phyloP scores from a whole-genome alignment of 2,888 invertebrate species.

The Campopleginae sp. region DNA sequence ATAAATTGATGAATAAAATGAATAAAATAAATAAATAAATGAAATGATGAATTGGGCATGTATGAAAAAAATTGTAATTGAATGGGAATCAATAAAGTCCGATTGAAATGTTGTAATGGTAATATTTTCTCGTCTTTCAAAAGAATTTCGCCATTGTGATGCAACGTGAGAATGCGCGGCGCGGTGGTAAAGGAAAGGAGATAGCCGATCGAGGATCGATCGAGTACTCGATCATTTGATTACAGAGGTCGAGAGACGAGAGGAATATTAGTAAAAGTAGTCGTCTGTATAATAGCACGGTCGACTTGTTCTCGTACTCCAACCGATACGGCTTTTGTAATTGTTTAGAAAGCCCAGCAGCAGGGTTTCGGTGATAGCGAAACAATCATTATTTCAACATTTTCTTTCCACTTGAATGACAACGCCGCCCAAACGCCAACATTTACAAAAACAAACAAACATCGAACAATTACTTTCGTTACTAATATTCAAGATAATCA shows the following conservation, averaged over 20 bases:
- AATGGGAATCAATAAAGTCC: not conserved
- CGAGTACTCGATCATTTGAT: slow-evolving; percentile 46
- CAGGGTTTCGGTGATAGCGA: slow-evolving; percentile 35
- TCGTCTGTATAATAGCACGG: slow-evolving; percentile 39
- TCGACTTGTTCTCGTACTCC: slow-evolving; percentile 46
- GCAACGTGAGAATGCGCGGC: slow-evolving; percentile 30
- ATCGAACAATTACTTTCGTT: not conserved
- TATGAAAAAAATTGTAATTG: not conserved
- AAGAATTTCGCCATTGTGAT: slow-evolving; percentile 26
- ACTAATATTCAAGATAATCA: slow-evolving; percentile 1
- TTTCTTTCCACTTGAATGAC: slow-evolving; percentile 26
- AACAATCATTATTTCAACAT: slow-evolving; percentile 41
- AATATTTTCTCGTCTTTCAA: not conserved
- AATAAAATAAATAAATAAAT: not conserved
- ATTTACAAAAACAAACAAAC: slow-evolving; percentile 2
- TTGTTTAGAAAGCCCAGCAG: slow-evolving; percentile 53
- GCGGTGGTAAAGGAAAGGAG: slow-evolving; percentile 11
- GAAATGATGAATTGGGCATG: not conserved
- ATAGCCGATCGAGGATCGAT: slow-evolving; percentile 25
- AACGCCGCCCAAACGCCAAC: not conserved
- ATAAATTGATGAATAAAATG: not conserved
- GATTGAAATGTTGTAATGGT: slow-evolving; percentile 6
- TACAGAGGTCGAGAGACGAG: slow-evolving; percentile 41
- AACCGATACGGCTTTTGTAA: slow-evolving; percentile 56
- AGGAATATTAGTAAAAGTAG: slow-evolving; percentile 47